Evolutionary conservation across 2,113 vertebrate species (phyloP), one percentile per base, ranked within the genome.

Genomic region (Hoplias malabaricus): DNA sequence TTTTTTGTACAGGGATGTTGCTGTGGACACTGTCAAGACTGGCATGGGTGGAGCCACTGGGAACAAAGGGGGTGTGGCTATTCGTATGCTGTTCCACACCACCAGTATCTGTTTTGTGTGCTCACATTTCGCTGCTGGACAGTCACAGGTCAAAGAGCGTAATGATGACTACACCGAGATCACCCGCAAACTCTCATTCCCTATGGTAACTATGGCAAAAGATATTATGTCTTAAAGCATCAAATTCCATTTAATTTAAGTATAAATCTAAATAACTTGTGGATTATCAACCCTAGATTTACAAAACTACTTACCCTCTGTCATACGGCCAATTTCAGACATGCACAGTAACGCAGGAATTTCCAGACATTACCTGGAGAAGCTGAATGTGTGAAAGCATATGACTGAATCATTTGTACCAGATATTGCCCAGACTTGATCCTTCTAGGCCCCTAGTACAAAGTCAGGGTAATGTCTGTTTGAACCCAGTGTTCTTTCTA

Each of bases 1-100:
- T 33, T 75, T 65, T 27, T 84, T 79, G 56, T n/a, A 36, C 83
- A 99, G 98, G 90, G 97, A 99, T 67, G 96, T 99, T 43, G 97
- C 97, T 0, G 96, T 99, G 0, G 97, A 99, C 77, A 98, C 95
- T 1, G 98, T 99, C 34, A 99, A 99, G 93, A 99, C 97, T 0
- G 98, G 97, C 53, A 99, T 99, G 98, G 98, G 98, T 36, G 98
- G 98, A n/a, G 98, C 97, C 36, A 96, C 97, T 11, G 98, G 98
- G 42, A 99, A 99, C 80, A 99, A 99, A 90, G 98, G 97, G 13
- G 98, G 96, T 0, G 97, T 99, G 57, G 97, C 97, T 29, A 96
- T 99, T 76, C 93, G 96, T 57, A 93, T 99, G 95, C 86, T 99
- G 33, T 96, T 99, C 88, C 96, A 99, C 75, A 98, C 96, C 43